Percentiles rank a stretch among this genome's conserved stretches.
These are phyloP conservation scores for Phyllotreta cruciferae DNA, from an alignment of 2,888 invertebrate genomes.

Conservation along the genomic window DNA sequence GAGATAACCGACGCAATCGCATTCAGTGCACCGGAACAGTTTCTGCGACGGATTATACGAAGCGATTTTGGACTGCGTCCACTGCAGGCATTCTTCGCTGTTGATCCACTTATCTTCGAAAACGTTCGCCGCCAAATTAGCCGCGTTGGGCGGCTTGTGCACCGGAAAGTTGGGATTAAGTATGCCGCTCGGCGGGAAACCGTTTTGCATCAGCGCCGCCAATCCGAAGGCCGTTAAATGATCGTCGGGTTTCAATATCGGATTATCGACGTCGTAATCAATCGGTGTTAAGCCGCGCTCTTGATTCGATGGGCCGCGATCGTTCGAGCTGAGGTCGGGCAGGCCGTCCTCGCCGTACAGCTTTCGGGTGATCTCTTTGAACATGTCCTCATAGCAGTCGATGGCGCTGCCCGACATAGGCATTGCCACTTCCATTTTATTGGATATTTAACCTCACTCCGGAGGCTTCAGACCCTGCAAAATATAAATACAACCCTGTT, in stretches of 20 bases:
- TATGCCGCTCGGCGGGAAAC: constrained; percentile 72
- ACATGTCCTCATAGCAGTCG: constrained; percentile 83
- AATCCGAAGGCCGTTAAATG: constrained; percentile 76
- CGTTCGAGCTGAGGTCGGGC: constrained; percentile 57
- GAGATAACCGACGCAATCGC: constrained; percentile 78
- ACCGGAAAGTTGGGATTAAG: constrained; percentile 67
- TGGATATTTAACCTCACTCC: constrained; percentile 33
- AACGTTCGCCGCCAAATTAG: constrained; percentile 37
- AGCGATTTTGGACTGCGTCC: constrained; percentile 82
- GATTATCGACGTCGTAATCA: constrained; percentile 62
- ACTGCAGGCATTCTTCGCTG: constrained; percentile 74
- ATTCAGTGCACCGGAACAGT: constrained; percentile 77
- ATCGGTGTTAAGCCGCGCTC: constrained; percentile 58
- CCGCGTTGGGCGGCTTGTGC: constrained; percentile 56
- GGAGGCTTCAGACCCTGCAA: constrained; percentile 29
- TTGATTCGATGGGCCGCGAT: constrained; percentile 52
- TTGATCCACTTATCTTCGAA: constrained; percentile 68
- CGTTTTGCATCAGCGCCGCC: constrained; percentile 79
- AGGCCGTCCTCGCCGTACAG: constrained; percentile 83
- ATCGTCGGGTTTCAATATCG: constrained; percentile 72
- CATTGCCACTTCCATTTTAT: constrained; percentile 63
- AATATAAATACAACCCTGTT: constrained; percentile 8
- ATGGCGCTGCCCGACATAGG: constrained; percentile 67
- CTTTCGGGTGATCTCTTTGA: constrained; percentile 91
- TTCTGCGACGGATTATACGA: constrained; percentile 80